Base-by-base conservation (phyloP, 1,140 invertebrate species). In the Tetragnatha versicolor region DNA sequence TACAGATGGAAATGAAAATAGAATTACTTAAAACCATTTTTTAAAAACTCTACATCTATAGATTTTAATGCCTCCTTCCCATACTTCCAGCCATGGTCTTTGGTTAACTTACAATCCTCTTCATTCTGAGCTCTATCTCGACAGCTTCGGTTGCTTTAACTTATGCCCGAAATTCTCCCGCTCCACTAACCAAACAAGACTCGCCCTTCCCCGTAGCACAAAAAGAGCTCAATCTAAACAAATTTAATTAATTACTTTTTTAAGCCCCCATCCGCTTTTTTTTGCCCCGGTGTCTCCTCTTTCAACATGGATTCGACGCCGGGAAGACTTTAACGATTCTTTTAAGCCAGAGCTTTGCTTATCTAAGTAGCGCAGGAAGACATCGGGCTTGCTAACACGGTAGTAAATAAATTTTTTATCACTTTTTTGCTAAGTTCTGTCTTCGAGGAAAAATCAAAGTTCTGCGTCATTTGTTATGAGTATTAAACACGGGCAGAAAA, bases 211-310 rank as follows among this genome's bases (percentile, higher is more conserved):
- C 42, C 9, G 39, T 17, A 25, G 42, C 25, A 14, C 55, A 60
- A 75, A 49, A 53, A 55, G 25, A 20, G 31, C 27, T 27, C 73
- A 66, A 65, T 77, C 58, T 77, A 77, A 77, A 65, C 73, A 77
- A 77, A 77, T 66, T 77, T 77, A 77, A 77, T 77, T 77, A 77
- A 77, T 77, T 77, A 77, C 60, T 51, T 77, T 77, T 77, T 75
- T 77, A 25, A 35, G 17, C 31, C 27, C 39, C 33, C 14, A 12
- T 42, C 10, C 6, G 6, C 20, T 17, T 66, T 20, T 49, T 66
- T 17, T 66, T 66, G 22, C 20, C 31, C 6, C 12, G 17, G 5
- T 12, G 9, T 33, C 29, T 69, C 37, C 29, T 10, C 27, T 31
- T 2, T 27, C 12, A 2, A n/a, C 14, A 29, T 9, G 12, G 10